Conservation (phyloP, 2,113 vertebrate species). For the Mohoua ochrocephala region DNA sequence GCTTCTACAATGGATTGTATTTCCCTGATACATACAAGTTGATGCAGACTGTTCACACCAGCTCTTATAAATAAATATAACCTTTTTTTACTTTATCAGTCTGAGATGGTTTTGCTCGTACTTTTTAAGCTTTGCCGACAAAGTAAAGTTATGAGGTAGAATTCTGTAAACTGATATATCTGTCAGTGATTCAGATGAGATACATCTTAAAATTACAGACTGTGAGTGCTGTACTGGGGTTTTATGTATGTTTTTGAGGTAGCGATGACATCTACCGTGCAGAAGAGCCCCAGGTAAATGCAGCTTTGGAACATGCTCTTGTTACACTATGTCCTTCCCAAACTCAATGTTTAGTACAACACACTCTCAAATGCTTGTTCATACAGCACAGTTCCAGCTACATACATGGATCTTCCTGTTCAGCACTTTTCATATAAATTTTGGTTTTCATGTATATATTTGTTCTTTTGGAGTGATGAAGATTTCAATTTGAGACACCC, state of each 20-base stretch:
- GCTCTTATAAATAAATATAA: background rate
- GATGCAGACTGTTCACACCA: background rate
- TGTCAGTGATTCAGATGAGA: background rate
- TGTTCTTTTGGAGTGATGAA: background rate
- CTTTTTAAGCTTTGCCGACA: background rate
- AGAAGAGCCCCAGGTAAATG: background rate
- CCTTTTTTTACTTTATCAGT: background rate
- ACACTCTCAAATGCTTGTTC: background rate
- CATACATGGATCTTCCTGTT: background rate
- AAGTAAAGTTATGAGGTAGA: background rate
- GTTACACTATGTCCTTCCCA: background rate
- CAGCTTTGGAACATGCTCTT: background rate
- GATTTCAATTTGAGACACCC: background rate
- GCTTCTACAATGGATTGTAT: background rate
- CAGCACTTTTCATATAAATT: background rate
- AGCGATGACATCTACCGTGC: background rate
- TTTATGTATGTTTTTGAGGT: background rate
- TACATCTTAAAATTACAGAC: background rate
- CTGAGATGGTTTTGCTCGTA: accelerated
- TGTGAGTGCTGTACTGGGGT: background rate
- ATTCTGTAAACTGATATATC: background rate
- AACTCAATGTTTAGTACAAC: background rate
- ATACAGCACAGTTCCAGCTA: background rate
- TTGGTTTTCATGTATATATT: background rate
- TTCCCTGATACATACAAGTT: background rate